These are phyloP conservation scores for Cassiopea andromeda DNA, from an alignment of 30 jellyfish, hydroid and myxozoan genomes.

Conservation along the genomic window DNA sequence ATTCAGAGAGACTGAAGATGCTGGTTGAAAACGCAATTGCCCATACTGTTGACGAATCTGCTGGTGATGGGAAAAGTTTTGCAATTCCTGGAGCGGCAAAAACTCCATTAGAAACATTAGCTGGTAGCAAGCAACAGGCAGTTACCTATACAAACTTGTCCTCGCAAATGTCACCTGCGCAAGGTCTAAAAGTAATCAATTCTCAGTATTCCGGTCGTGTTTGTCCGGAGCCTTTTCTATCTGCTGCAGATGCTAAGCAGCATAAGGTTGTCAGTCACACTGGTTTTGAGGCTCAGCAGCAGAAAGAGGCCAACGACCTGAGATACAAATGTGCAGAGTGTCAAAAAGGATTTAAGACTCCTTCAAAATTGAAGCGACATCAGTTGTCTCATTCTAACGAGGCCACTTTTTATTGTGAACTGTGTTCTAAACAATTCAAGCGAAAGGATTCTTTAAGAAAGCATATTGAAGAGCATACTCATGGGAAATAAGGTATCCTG, in stretches of 20 bases:
- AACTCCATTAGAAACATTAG: neutral
- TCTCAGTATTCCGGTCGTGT: conserved; percentile 12
- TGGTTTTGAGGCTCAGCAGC: neutral
- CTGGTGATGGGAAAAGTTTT: neutral
- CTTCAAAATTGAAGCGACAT: conserved; percentile 56
- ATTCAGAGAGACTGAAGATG: conserved; percentile 53
- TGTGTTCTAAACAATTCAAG: conserved; percentile 64
- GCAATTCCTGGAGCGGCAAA: neutral
- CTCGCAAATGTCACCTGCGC: neutral
- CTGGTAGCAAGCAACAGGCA: neutral
- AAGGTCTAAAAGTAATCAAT: conserved; percentile 11
- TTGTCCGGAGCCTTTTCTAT: conserved; percentile 22
- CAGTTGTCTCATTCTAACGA: conserved; percentile 51
- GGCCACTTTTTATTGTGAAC: conserved; percentile 51
- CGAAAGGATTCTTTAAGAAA: conserved; percentile 55
- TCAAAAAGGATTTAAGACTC: conserved; percentile 59
- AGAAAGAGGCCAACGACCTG: conserved; percentile 10
- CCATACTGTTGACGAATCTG: neutral
- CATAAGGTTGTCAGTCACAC: conserved; percentile 15
- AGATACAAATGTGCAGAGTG: conserved; percentile 55
- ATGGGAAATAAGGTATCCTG: conserved; percentile 11
- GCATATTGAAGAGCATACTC: conserved; percentile 51
- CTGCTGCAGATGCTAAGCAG: conserved; percentile 2
- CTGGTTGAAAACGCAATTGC: conserved; percentile 58
- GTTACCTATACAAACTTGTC: neutral